Conservation (phyloP, 1,140 invertebrate species). For the Micrasema minimum region DNA sequence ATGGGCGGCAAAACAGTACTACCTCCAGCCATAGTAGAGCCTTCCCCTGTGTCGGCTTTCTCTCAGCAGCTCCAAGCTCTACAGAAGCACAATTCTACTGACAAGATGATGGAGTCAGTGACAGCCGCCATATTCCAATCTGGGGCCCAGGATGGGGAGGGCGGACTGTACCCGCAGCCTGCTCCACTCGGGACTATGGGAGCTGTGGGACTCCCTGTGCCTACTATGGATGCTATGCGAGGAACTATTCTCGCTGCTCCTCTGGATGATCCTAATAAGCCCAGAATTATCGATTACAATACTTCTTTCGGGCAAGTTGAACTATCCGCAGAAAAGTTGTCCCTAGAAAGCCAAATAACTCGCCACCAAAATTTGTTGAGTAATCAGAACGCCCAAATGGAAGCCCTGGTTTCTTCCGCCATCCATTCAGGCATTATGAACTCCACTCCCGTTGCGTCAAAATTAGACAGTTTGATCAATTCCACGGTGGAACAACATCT, state of each 20-base stretch:
- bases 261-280: constrained; percentile 37
- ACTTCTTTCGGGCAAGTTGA: constrained; percentile 32
- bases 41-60: constrained; percentile 58
- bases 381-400: constrained; percentile 61
- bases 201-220: constrained; percentile 54
- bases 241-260: constrained; percentile 48
- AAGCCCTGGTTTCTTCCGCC: constrained; percentile 63
- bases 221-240: constrained; percentile 39
- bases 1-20: constrained; percentile 61
- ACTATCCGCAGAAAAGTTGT: constrained; percentile 56
- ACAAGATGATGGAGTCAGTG: constrained; percentile 66
- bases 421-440: constrained; percentile 65
- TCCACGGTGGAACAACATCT: constrained; percentile 71
- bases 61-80: constrained; percentile 63
- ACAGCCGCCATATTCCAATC: constrained; percentile 66
- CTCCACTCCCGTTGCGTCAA: constrained; percentile 62
- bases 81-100: constrained; percentile 64
- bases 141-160: constrained; percentile 51
- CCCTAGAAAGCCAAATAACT: constrained; percentile 63
- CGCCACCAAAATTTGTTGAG: constrained; percentile 55
- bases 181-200: constrained; percentile 42
- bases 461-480: constrained; percentile 74
- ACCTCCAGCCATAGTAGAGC: constrained; percentile 55
- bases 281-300: constrained; percentile 42
- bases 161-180: constrained; percentile 40